Percentiles rank a stretch among this genome's conserved stretches.
These are phyloP conservation scores for Allygus modestus DNA, from an alignment of 2,888 invertebrate species.

Conservation along the genomic window DNA sequence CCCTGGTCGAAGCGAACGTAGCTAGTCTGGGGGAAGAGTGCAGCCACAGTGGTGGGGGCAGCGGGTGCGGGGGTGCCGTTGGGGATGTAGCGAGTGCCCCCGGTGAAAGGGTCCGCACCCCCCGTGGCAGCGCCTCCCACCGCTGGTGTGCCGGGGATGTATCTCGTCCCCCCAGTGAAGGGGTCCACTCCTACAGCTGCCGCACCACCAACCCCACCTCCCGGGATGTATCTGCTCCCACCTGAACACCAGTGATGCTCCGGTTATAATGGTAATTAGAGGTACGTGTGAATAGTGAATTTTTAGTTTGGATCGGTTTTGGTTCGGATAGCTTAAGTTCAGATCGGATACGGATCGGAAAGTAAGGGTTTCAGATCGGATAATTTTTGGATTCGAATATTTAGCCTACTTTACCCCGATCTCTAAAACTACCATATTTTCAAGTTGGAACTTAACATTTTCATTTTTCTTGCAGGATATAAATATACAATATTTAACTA, in stretches of 20 bases:
- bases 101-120: slow-evolving; percentile 76
- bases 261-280: too few species aligned
- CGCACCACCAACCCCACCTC: slow-evolving; percentile 72
- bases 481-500: too few species aligned
- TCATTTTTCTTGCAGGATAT: too few species aligned
- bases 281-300: too few species aligned
- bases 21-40: slow-evolving; percentile 75
- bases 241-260: slow-evolving; percentile 74
- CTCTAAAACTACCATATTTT: too few species aligned
- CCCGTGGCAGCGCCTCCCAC: slow-evolving; percentile 28
- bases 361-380: too few species aligned
- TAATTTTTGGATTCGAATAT: too few species aligned
- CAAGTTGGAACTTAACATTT: too few species aligned
- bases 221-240: slow-evolving; percentile 83
- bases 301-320: too few species aligned
- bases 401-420: too few species aligned
- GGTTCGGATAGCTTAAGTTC: too few species aligned
- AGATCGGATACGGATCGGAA: too few species aligned
- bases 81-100: slow-evolving; percentile 70
- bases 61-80: slow-evolving; percentile 68
- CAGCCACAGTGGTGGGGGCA: slow-evolving; percentile 68
- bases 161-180: slow-evolving; percentile 74
- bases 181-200: slow-evolving; percentile 73
- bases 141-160: slow-evolving; percentile 64
- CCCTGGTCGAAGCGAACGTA: slow-evolving; percentile 88